Conservation (phyloP, 2,113 vertebrate species). For the Podarcis raffonei region DNA sequence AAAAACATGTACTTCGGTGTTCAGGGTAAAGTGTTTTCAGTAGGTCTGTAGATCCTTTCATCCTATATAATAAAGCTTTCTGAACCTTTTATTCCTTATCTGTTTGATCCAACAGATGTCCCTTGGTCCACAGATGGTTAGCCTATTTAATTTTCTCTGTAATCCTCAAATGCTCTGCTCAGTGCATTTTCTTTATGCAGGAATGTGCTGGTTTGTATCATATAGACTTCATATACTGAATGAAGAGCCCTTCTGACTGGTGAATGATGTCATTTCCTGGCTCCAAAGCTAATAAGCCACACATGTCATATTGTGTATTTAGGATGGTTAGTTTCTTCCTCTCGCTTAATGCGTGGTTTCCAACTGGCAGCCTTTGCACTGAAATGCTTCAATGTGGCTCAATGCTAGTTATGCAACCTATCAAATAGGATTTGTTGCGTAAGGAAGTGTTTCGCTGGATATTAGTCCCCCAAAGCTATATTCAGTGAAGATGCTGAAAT, state of each 20-base stretch:
- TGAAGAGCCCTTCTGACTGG: constrained; percentile 44
- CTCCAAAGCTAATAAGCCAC: constrained; percentile 44
- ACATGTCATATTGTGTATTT: constrained; percentile 42
- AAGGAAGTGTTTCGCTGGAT: neutral
- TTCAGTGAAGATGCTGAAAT: constrained; percentile 25
- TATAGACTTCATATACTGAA: constrained; percentile 44
- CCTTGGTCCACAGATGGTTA: constrained; percentile 55
- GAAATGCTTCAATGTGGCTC: neutral
- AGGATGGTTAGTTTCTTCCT: constrained; percentile 50
- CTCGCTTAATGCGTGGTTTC: constrained; percentile 60
- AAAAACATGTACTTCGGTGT: constrained; percentile 46
- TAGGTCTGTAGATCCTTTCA: constrained; percentile 42
- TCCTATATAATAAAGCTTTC: constrained; percentile 52
- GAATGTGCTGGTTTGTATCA: constrained; percentile 42
- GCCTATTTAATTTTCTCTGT: constrained; percentile 39
- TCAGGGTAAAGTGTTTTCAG: constrained; percentile 43
- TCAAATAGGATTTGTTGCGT: constrained; percentile 18
- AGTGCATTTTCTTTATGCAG: constrained; percentile 41
- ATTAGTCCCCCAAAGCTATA: constrained; percentile 1
- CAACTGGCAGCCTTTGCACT: constrained; percentile 51
- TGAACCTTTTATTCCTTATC: constrained; percentile 45
- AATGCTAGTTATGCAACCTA: constrained; percentile 1
- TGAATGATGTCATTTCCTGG: constrained; percentile 47
- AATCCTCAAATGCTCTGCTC: constrained; percentile 61
- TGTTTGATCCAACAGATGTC: constrained; percentile 65